Percentiles rank a stretch among this genome's conserved stretches.
Conservation (phyloP, 2,113 vertebrate species). For the Triplophysa dalaica region DNA sequence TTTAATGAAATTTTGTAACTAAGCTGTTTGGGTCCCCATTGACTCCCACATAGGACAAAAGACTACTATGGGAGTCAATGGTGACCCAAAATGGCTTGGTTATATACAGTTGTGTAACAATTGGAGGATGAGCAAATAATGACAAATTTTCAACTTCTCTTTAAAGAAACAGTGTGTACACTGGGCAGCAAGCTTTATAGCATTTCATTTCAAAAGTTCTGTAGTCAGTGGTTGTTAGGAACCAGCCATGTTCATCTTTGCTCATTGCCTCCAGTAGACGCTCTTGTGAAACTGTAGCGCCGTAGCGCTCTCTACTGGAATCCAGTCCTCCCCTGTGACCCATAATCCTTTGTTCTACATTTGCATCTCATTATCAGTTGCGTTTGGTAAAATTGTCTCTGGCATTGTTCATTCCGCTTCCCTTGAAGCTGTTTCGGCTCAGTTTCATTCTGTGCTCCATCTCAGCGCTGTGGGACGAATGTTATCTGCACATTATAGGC, state of each 20-base stretch:
- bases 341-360: slow-evolving; percentile 34
- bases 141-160: too few species aligned
- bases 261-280: neutral
- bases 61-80: too few species aligned
- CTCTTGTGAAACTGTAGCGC: neutral
- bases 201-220: too few species aligned
- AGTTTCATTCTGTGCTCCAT: neutral
- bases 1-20: too few species aligned
- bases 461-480: slow-evolving; percentile 11
- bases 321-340: neutral
- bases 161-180: too few species aligned
- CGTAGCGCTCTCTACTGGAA: slow-evolving; percentile 11
- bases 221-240: neutral
- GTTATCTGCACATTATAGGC: slow-evolving; percentile 10
- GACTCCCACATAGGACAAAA: too few species aligned
- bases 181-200: too few species aligned
- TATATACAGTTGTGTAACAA: too few species aligned
- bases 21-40: too few species aligned
- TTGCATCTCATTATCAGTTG: slow-evolving; percentile 42
- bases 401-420: neutral
- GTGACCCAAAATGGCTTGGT: too few species aligned
- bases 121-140: too few species aligned
- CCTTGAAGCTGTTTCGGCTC: slow-evolving; percentile 1
- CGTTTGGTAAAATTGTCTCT: slow-evolving; percentile 31
- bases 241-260: neutral